phyloP scores from a whole-genome alignment of 2,888 invertebrate genomes.

The Myopa tessellatipennis region DNA sequence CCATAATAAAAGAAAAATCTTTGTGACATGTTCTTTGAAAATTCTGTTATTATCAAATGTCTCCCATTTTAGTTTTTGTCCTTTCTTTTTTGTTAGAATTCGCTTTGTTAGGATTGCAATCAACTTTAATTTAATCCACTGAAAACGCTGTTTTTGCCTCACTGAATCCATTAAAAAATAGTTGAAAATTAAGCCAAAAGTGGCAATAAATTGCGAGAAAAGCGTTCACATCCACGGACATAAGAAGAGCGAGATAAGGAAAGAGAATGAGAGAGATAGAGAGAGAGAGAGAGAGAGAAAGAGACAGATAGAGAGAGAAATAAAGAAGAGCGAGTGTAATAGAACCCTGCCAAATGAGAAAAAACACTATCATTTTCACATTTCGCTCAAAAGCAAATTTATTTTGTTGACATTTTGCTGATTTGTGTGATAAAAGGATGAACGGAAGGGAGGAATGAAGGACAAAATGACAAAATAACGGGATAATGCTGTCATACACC shows the following conservation, averaged over 20 bases:
- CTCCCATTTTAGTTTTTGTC: background rate
- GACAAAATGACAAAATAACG: background rate
- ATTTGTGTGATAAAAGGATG: slow-evolving; percentile 7
- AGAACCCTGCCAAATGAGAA: background rate
- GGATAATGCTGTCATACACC: background rate
- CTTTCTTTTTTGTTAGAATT: too few species aligned
- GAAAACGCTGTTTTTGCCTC: background rate
- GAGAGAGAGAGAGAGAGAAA: too few species aligned
- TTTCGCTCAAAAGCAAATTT: background rate
- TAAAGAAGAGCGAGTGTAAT: too few species aligned
- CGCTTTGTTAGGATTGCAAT: background rate
- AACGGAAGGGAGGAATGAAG: background rate
- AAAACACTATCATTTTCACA: slow-evolving; percentile 1
- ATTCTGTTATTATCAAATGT: background rate
- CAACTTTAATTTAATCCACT: slow-evolving; percentile 7
- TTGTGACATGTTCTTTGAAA: background rate
- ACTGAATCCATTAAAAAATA: slow-evolving; percentile 4
- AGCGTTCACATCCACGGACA: too few species aligned
- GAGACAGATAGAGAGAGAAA: background rate
- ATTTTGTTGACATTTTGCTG: slow-evolving; percentile 15
- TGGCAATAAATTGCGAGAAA: slow-evolving; percentile 14
- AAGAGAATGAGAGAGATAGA: too few species aligned
- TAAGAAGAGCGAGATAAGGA: too few species aligned
- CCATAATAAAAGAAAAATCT: too few species aligned
- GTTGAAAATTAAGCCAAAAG: slow-evolving; percentile 13